Evolutionary conservation across 2,888 invertebrate species (phyloP).

Genomic region (Ariolimax columbianus): DNA sequence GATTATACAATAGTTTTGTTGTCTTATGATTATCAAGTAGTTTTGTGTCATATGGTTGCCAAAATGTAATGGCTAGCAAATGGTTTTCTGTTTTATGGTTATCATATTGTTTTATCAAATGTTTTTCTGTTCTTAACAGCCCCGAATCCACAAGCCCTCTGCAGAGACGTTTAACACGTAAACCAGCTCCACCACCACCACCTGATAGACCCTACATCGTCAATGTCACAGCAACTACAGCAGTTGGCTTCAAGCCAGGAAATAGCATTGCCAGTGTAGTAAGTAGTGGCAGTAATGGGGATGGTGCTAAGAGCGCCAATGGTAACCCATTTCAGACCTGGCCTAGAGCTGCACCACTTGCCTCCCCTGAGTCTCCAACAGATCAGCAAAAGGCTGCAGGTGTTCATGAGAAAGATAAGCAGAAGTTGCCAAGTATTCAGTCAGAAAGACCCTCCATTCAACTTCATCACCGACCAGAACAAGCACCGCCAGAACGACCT

Average conservation of each 20-base stretch:
- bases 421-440: conserved; percentile 44
- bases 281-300: conserved; percentile 42
- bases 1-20: too few species aligned
- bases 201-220: conserved; percentile 69
- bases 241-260: conserved; percentile 9
- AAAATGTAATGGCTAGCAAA: too few species aligned
- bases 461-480: conserved; percentile 53
- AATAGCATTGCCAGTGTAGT: conserved; percentile 2
- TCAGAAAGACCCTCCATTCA: conserved; percentile 51
- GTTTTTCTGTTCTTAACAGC: conserved; percentile 54
- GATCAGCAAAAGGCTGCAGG: conserved; percentile 59
- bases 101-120: neutral
- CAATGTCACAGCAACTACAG: conserved; percentile 64
- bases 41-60: too few species aligned
- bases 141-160: conserved; percentile 59
- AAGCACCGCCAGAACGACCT: conserved; percentile 64
- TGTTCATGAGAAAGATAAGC: conserved; percentile 54
- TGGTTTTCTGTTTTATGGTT: neutral
- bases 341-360: conserved; percentile 52
- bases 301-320: conserved; percentile 19
- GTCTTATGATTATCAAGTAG: too few species aligned
- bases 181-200: conserved; percentile 72
- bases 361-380: conserved; percentile 52
- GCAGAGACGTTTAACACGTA: conserved; percentile 60
- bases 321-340: conserved; percentile 43